Base-by-base conservation (phyloP, 2,888 invertebrate species). In the Julus scanicus region DNA sequence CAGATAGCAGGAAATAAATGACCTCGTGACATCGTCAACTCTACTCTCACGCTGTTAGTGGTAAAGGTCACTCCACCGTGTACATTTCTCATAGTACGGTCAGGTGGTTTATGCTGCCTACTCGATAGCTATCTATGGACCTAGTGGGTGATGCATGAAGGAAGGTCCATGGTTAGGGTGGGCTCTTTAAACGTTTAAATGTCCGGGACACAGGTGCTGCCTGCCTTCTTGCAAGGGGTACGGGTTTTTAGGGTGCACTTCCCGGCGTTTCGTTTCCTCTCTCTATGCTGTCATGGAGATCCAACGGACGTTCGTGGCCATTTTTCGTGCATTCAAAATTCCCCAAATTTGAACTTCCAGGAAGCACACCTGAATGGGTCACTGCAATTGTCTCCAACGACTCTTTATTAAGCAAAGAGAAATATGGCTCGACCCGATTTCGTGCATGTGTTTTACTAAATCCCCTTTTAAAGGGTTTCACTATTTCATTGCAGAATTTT, bases 361-460 rank as follows among this genome's bases (percentile, higher is more conserved):
- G 80, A 80, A 80, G 80, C 37, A 80, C 80, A 80, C 80, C 80
- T 37, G 13, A 80, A 80, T 80, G 80, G 80, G 37, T 15, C 13
- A 37, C 37, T 80, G 80, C 37, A 20, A 80, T 80, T 80, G 80
- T 80, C 71, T 71, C 29, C 29, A 29, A 8, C 29, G 29, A 11
- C 80, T 80, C 80, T 80, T 80, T 80, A 80, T 37, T 80, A 80
- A 37, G 80, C 80, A 29, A 80, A 80, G 80, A 80, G 80, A 11
- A 37, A 13, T 20, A 20, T 20, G 37, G 37, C 80, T 37, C 80
- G 80, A 80, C 80, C 80, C 80, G 80, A 80, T 13, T 80, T 37
- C 80, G 80, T n/a, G n/a, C n/a, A n/a, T 80, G 80, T 80, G 80
- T 80, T 80, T 80, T 80, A 80, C 37, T 80, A 80, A 80, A 80